These are phyloP conservation scores for Diploptera punctata DNA, from an alignment of 2,888 invertebrate genomes.

Conservation along the genomic window DNA sequence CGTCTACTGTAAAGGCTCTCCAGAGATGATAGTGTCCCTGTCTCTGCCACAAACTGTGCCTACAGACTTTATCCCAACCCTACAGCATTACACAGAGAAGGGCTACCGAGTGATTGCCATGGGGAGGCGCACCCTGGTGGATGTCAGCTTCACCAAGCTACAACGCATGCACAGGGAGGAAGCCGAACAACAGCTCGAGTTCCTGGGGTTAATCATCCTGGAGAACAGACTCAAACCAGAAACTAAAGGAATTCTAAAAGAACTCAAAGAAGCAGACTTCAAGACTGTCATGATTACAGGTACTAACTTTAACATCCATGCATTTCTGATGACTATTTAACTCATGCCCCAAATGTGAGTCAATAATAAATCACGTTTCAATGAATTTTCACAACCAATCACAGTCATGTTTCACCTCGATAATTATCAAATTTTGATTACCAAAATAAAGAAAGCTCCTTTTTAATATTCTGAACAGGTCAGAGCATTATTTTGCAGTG, in stretches of 20 bases:
- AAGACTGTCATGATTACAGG: constrained; percentile 68
- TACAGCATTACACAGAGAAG: constrained; percentile 52
- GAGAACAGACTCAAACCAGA: constrained; percentile 65
- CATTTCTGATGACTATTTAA: too few relatives aligned
- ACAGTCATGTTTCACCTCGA: too few relatives aligned
- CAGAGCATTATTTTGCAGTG: too few relatives aligned
- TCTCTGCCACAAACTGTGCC: constrained; percentile 57
- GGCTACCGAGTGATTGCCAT: constrained; percentile 58
- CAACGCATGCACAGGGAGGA: constrained; percentile 62
- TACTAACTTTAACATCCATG: too few relatives aligned
- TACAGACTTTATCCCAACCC: constrained; percentile 51
- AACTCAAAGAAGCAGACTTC: constrained; percentile 60
- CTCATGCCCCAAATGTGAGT: too few relatives aligned
- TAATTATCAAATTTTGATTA: too few relatives aligned
- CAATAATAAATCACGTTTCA: too few relatives aligned
- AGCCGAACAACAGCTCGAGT: constrained; percentile 53
- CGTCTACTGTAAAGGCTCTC: constrained; percentile 62
- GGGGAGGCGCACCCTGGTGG: constrained; percentile 50
- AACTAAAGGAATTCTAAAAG: constrained; percentile 57
- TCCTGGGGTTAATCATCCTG: constrained; percentile 57
- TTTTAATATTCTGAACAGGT: too few relatives aligned
- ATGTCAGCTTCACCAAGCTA: constrained; percentile 42
- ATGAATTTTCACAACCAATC: too few relatives aligned
- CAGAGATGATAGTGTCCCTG: constrained; percentile 61
- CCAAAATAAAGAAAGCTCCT: too few relatives aligned